A percentile compares a stretch with the other conserved stretches of the same genome.
Conservation (phyloP, 1,140 invertebrate genomes). For the Drosophila subpulchrella region DNA sequence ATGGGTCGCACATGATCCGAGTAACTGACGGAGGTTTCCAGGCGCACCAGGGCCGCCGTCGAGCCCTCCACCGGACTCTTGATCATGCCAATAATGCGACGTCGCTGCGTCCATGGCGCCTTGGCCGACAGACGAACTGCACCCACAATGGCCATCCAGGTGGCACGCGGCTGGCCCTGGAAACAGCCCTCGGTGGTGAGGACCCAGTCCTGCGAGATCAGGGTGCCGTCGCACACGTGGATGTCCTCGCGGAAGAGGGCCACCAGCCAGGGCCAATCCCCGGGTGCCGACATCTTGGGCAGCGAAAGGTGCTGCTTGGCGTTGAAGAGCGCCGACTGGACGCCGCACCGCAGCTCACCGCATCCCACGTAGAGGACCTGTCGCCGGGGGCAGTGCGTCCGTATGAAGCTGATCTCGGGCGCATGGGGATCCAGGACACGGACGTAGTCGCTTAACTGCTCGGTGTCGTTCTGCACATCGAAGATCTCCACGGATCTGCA, state of each 20-base stretch:
- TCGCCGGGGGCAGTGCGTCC: constrained; percentile 90
- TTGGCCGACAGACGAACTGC: constrained; percentile 90
- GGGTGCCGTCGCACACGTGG: constrained; percentile 94
- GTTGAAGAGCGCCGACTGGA: constrained; percentile 88
- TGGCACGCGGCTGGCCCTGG: constrained; percentile 93
- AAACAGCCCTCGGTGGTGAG: constrained; percentile 95
- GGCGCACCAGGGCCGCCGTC: constrained; percentile 91
- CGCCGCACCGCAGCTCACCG: constrained; percentile 91
- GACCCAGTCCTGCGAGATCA: constrained; percentile 92
- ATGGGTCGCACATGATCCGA: constrained; percentile 93
- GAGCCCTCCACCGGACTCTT: constrained; percentile 95
- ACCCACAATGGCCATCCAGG: constrained; percentile 92
- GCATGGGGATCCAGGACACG: constrained; percentile 92
- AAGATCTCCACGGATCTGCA: constrained; percentile 86
- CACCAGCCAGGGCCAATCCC: constrained; percentile 96
- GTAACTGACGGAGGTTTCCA: constrained; percentile 90
- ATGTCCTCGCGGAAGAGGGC: constrained; percentile 92
- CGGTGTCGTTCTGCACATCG: constrained; percentile 86
- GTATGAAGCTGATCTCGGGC: constrained; percentile 91
- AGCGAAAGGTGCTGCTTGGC: constrained; percentile 85
- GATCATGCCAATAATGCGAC: constrained; percentile 92
- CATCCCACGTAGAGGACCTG: constrained; percentile 93
- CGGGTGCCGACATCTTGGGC: constrained; percentile 89
- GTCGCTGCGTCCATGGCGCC: constrained; percentile 94
- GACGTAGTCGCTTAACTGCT: constrained; percentile 88